Conservation (phyloP, 2,113 vertebrate genomes). For the Coptodon bakossiorum region DNA sequence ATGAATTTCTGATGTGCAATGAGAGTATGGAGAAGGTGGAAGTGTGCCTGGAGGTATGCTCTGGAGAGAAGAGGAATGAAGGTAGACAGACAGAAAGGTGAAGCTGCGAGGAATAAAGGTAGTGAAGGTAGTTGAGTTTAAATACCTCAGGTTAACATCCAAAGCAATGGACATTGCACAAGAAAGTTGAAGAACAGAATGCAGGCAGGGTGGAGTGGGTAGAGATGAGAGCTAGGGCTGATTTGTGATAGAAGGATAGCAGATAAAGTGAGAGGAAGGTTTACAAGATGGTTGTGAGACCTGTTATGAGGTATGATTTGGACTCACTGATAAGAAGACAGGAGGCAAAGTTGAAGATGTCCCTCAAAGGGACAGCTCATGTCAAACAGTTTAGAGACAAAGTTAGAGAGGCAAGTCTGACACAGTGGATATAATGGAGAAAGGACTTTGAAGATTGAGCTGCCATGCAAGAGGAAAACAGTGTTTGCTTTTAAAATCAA, state of each 20-base stretch:
- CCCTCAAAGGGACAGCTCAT: not conserved
- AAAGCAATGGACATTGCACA: not conserved
- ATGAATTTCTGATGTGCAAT: not conserved
- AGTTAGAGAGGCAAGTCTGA: not conserved
- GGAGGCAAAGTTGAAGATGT: not conserved
- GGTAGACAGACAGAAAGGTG: not conserved
- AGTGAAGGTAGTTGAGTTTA: not conserved
- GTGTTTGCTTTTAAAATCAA: not conserved
- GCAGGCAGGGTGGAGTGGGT: not conserved
- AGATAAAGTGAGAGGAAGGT: not conserved
- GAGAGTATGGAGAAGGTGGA: not conserved
- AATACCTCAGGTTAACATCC: not conserved
- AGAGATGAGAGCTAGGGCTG: not conserved
- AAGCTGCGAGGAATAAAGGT: not conserved
- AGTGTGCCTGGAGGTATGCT: not conserved
- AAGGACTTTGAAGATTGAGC: not conserved
- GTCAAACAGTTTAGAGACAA: not conserved
- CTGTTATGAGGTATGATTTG: not conserved
- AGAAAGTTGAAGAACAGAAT: not conserved
- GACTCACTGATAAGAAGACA: not conserved
- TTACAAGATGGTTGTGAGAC: not conserved
- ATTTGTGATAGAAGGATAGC: not conserved
- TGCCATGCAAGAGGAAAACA: not conserved
- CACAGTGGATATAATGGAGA: not conserved
- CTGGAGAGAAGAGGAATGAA: not conserved